phyloP scores from a whole-genome alignment of 53 echinoderm and acorn worm genomes.

The Holothuria scabra region DNA sequence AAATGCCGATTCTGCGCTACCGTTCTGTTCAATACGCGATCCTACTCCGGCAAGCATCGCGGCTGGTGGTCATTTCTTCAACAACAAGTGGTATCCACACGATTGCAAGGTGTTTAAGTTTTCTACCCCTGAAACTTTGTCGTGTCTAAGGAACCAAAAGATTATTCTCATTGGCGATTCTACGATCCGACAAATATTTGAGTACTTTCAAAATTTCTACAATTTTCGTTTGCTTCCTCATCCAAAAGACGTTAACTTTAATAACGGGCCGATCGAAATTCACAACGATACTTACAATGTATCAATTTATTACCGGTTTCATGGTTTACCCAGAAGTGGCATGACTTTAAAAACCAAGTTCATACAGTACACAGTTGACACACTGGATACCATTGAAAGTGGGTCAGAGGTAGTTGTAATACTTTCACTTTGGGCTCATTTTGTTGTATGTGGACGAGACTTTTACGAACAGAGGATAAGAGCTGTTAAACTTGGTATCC shows the following conservation, averaged over 20 bases:
- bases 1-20: not conserved
- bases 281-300: too few species aligned
- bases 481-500: not conserved
- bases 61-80: conserved; percentile 4
- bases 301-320: not conserved
- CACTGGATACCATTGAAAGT: not conserved
- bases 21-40: too few species aligned
- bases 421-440: conserved; percentile 24
- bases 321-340: conserved; percentile 19
- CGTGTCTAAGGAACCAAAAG: too few species aligned
- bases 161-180: too few species aligned
- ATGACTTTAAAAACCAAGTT: not conserved
- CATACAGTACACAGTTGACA: conserved; percentile 6
- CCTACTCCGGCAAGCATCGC: too few species aligned
- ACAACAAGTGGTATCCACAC: conserved; percentile 21
- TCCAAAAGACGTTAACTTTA: too few species aligned
- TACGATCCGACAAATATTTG: too few species aligned
- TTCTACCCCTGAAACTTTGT: too few species aligned
- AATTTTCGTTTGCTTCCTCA: too few species aligned
- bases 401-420: not conserved
- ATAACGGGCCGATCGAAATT: too few species aligned
- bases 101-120: not conserved
- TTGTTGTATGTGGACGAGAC: not conserved
- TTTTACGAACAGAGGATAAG: conserved; percentile 4
- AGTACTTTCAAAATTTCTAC: too few species aligned